Base-by-base conservation (phyloP, 2,113 vertebrate species). In the Octodon degus region DNA sequence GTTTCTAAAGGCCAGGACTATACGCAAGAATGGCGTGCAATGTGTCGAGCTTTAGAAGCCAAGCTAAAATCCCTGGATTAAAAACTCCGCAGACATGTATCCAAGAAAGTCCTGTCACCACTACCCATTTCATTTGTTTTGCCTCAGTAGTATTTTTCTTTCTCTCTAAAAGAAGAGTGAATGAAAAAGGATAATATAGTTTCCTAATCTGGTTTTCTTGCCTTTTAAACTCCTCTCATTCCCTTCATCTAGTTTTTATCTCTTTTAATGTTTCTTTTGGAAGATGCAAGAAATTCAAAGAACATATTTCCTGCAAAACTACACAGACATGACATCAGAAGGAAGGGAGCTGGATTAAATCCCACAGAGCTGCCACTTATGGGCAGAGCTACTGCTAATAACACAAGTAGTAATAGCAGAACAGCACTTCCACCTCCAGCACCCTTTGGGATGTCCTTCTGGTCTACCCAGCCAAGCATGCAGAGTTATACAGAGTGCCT, bases 251-350 rank as follows among this genome's bases (percentile, higher is more conserved):
- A 47, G 27, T 93, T 82, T 55, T 89, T 10, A 30, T 81, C 86
- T 85, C 82, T 77, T 13, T 8, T 25, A 17, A 19, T 79, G 76
- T 50, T 79, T 50, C 43, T 79, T 47, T 87, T 60, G 11, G 63
- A 77, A 72, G 25, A 53, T 74, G 34, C 40, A 85, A 96, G 63
- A 92, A 97, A 95, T n/a, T 47, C 27, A 94, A 92, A 96, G 77
- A 62, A 55, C 68, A 86, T 10, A 0, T 91, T 86, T 74, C 63
- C 60, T 68, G 24, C 74, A 83, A 83, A 86, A 81, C 60, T 60
- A 14, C 24, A 20, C 1, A 79, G 5, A 67, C 40, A 82, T 55
- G 43, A 93, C 87, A 65, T 82, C 89, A 92, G 19, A 43, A 13
- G 34, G 2, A 77, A 67, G 19, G 27, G 37, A 83, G 55, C 40